phyloP scores from a whole-genome alignment of 35 echinoderm and acorn worm genomes.

The Patiria miniata region DNA sequence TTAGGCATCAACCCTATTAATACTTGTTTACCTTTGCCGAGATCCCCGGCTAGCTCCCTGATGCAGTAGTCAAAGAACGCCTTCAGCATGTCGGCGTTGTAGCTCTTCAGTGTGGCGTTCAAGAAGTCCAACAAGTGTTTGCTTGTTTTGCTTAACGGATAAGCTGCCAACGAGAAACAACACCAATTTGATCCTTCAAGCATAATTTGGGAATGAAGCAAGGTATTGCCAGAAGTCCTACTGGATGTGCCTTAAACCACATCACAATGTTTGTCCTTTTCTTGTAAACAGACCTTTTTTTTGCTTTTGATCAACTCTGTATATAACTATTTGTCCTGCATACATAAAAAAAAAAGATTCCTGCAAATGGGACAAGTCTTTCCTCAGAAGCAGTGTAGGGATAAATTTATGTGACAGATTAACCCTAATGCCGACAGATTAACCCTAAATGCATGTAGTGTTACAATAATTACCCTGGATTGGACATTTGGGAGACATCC shows the following conservation, averaged over 20 bases:
- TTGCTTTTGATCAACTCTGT: no score
- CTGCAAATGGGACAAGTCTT: no score
- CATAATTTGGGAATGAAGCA: not conserved
- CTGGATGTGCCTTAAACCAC: not conserved
- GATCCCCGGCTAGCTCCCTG: conserved; percentile 66
- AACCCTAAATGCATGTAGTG: no score
- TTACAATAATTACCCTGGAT: no score
- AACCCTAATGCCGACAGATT: no score
- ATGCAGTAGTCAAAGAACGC: conserved; percentile 90
- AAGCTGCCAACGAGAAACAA: conserved; percentile 18
- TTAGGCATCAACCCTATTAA: no score
- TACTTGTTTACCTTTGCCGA: conserved; percentile 71
- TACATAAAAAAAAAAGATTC: no score
- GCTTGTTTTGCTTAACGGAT: conserved; percentile 54
- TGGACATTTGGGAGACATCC: no score
- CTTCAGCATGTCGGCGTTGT: conserved; percentile 74
- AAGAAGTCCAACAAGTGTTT: conserved; percentile 35
- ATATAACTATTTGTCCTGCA: no score
- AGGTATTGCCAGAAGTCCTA: not conserved
- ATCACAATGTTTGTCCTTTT: not conserved
- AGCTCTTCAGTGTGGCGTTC: conserved; percentile 49
- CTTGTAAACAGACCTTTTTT: not conserved
- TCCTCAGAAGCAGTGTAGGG: no score
- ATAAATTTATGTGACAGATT: no score
- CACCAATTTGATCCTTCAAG: not conserved